These are phyloP conservation scores for Antechinus stuartii DNA, from an alignment of 2,113 vertebrate genomes.

Conservation along the genomic window DNA sequence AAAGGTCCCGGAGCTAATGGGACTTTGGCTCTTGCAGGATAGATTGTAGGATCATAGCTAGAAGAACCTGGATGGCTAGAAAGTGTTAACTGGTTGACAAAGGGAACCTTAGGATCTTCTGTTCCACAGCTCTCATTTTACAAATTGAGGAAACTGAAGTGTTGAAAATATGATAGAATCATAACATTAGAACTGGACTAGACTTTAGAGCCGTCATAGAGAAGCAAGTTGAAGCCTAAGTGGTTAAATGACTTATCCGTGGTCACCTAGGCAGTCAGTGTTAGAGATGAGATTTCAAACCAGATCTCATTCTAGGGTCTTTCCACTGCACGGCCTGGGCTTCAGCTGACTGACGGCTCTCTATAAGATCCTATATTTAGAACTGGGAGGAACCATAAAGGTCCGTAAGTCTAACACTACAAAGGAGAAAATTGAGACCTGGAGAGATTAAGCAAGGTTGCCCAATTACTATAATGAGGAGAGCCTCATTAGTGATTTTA, in stretches of 20 bases:
- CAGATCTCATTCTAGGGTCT: not conserved
- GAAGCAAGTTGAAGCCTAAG: not conserved
- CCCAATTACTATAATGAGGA: not conserved
- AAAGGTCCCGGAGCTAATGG: not conserved
- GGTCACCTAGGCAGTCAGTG: not conserved
- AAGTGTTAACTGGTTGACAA: not conserved
- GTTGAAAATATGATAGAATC: not conserved
- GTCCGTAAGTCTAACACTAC: no score
- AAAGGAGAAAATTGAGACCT: no score
- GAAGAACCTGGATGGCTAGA: not conserved
- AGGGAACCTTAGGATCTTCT: not conserved
- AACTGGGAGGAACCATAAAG: not conserved
- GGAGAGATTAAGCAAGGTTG: not conserved
- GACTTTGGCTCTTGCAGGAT: not conserved
- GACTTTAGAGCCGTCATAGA: no score
- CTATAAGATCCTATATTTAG: not conserved
- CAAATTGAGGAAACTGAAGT: not conserved
- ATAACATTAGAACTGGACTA: not conserved
- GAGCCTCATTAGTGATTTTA: not conserved
- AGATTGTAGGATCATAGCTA: not conserved
- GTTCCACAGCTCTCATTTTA: not conserved
- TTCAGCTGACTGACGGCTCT: not conserved
- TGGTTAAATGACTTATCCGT: not conserved
- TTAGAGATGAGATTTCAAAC: not conserved
- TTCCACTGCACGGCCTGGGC: no score